Evolutionary conservation across 2,797 vertebrate species (phyloP).

Genomic region (Nyctalus aviator): DNA sequence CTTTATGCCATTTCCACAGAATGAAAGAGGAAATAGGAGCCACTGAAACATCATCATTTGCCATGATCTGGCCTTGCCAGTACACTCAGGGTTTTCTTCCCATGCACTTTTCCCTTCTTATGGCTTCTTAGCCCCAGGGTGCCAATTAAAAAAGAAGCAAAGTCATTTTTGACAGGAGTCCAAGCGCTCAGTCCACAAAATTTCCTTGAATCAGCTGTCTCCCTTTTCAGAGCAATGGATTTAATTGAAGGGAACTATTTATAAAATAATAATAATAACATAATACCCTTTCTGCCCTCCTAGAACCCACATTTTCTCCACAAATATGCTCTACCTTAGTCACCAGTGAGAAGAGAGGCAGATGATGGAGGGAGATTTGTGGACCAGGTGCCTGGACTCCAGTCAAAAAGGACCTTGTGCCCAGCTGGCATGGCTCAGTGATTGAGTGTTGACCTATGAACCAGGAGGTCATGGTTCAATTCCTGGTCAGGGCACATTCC

Average conservation of each 20-base stretch:
- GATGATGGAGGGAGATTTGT: background rate
- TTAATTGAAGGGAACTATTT: slow-evolving; percentile 59
- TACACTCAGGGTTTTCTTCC: slow-evolving; percentile 25
- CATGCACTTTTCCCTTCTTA: background rate
- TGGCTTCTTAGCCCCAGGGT: slow-evolving; percentile 39
- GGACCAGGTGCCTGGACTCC: background rate
- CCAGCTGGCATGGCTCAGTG: no score
- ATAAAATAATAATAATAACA: background rate
- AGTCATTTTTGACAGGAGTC: slow-evolving; percentile 53
- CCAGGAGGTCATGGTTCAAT: no score
- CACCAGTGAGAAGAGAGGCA: background rate
- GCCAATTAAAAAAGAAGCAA: slow-evolving; percentile 70
- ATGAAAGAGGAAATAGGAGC: slow-evolving; percentile 23
- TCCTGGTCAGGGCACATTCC: no score
- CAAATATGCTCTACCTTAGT: slow-evolving; percentile 51
- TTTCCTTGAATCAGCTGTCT: slow-evolving; percentile 69
- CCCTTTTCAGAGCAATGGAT: slow-evolving; percentile 40
- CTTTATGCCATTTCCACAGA: slow-evolving; percentile 37
- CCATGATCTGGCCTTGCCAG: slow-evolving; percentile 21
- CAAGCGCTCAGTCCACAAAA: slow-evolving; percentile 63
- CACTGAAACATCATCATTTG: background rate
- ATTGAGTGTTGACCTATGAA: no score
- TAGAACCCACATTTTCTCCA: slow-evolving; percentile 52
- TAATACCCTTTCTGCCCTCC: slow-evolving; percentile 30
- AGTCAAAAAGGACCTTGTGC: slow-evolving; percentile 17